Conservation (phyloP, 1,140 invertebrate genomes). For the Hetaerina americana region DNA sequence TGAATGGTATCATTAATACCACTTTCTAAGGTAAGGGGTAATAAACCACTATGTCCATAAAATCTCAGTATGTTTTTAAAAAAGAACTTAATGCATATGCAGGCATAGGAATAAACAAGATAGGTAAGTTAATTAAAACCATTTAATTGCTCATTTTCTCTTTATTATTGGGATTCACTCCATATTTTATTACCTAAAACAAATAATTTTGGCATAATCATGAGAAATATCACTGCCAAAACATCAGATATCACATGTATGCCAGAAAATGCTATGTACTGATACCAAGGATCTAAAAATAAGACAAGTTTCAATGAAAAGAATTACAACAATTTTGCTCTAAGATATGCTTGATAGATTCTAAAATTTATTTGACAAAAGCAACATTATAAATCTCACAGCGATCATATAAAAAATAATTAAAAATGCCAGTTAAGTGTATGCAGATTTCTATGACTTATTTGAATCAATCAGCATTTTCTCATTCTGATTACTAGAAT, state of each 20-base stretch:
- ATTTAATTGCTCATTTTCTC: not conserved
- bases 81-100: not conserved
- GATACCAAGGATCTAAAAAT: not conserved
- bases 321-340: not conserved
- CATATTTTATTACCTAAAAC: not conserved
- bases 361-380: not conserved
- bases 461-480: too few relatives aligned
- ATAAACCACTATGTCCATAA: too few relatives aligned
- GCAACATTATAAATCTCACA: not conserved
- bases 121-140: too few relatives aligned
- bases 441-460: too few relatives aligned
- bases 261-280: not conserved
- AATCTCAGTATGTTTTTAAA: too few relatives aligned
- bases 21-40: too few relatives aligned
- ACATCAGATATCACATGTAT: not conserved
- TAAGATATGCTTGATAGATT: not conserved
- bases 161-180: not conserved
- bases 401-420: not conserved
- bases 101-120: not conserved
- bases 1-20: too few relatives aligned
- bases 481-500: too few relatives aligned
- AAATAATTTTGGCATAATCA: not conserved
- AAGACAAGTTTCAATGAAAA: not conserved
- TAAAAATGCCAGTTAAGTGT: not conserved
- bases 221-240: not conserved